Conservation (phyloP, 2,888 invertebrate species). For the Amphipoea lucens region DNA sequence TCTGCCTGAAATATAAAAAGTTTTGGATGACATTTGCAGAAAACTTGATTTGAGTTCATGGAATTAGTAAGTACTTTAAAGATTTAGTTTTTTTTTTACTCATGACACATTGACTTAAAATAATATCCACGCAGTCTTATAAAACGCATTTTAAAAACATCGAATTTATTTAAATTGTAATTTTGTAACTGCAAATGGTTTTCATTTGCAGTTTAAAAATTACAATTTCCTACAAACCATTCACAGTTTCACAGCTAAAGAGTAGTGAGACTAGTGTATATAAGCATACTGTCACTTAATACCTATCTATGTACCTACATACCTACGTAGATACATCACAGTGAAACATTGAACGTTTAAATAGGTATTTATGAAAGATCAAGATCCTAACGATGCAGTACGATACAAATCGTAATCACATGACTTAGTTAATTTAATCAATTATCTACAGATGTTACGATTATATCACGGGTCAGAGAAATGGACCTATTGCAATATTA, state of each 20-base stretch:
- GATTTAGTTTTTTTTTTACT: background rate
- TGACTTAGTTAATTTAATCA: constrained; percentile 31
- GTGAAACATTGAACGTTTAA: background rate
- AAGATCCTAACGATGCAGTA: constrained; percentile 8
- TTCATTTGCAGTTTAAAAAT: no score
- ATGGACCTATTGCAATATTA: background rate
- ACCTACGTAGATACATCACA: background rate
- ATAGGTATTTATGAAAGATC: background rate
- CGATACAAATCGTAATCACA: constrained; percentile 5
- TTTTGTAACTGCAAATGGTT: no score
- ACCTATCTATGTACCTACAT: background rate
- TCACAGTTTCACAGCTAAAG: no score
- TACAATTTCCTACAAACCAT: background rate
- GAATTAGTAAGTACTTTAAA: background rate
- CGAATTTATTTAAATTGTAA: no score
- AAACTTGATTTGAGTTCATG: background rate
- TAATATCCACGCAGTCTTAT: background rate
- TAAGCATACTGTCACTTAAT: background rate
- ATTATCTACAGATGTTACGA: constrained; percentile 18
- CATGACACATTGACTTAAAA: background rate
- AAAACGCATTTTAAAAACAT: no score
- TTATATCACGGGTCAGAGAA: constrained; percentile 34
- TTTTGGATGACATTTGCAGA: background rate
- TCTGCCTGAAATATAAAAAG: constrained; percentile 91
- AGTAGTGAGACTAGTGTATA: background rate